Evolutionary conservation across 2,888 invertebrate species (phyloP).

Genomic region (Plagiodera versicolora): DNA sequence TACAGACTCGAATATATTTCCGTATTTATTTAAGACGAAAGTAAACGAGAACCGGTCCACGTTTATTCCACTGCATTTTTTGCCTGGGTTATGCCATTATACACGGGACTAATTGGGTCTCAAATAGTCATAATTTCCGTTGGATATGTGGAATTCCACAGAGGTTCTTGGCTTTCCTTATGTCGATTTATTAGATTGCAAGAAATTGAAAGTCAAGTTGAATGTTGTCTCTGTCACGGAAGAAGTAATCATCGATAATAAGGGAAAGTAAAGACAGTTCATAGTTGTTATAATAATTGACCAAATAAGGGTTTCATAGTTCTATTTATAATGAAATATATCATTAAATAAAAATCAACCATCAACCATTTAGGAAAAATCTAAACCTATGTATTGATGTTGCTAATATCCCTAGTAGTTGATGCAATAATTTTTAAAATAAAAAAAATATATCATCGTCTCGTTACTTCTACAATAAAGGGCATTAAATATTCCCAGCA

Average conservation of each 20-base stretch:
- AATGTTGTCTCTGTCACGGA: background rate
- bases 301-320: no score
- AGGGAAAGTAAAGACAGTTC: background rate
- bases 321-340: no score
- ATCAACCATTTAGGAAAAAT: no score
- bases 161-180: slow-evolving; percentile 9
- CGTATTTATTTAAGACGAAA: slow-evolving; percentile 24
- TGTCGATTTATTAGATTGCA: background rate
- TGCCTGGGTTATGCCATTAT: background rate
- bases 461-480: no score
- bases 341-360: no score
- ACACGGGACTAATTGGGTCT: background rate
- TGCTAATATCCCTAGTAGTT: no score
- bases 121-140: background rate
- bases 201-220: slow-evolving; percentile 5
- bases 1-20: slow-evolving; percentile 20
- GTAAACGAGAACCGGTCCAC: slow-evolving; percentile 12
- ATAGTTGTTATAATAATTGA: no score
- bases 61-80: background rate
- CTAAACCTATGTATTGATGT: no score
- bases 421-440: no score
- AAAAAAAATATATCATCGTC: no score
- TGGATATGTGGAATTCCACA: slow-evolving; percentile 1
- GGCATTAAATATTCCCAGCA: no score
- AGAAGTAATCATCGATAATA: background rate